Conservation (phyloP, 2,113 vertebrate genomes). For the Redunca redunca region DNA sequence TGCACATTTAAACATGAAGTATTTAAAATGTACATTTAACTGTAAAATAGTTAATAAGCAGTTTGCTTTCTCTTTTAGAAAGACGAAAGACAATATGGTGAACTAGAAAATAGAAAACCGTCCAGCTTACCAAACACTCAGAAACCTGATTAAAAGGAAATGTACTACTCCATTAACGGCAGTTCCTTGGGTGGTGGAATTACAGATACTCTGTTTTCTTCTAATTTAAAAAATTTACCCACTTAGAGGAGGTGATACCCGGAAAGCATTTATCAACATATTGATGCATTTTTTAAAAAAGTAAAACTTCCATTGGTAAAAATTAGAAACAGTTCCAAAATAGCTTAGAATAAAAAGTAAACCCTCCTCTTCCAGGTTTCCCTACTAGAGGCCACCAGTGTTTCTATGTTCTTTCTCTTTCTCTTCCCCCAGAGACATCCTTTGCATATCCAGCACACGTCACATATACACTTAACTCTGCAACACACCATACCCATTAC, state of each 20-base stretch:
- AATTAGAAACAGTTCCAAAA: background rate
- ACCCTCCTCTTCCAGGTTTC: background rate
- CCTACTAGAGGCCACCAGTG: background rate
- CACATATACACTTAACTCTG: background rate
- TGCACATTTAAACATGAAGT: background rate
- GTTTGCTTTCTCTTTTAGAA: background rate
- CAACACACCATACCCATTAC: accelerated
- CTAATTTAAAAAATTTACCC: background rate
- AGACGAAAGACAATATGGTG: background rate
- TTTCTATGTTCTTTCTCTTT: background rate
- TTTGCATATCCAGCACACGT: background rate
- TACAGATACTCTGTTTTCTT: background rate
- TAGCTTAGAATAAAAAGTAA: background rate
- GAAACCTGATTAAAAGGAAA: background rate
- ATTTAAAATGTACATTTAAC: background rate
- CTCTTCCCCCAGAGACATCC: background rate
- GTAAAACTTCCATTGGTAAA: background rate
- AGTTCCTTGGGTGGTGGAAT: background rate
- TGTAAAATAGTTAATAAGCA: background rate
- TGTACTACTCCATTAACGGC: background rate
- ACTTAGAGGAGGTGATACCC: background rate
- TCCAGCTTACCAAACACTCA: background rate
- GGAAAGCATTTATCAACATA: background rate
- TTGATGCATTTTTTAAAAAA: background rate
- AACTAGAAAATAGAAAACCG: background rate